Base-by-base conservation (phyloP, 2,888 invertebrate species). In the Scrobipalpa costella region DNA sequence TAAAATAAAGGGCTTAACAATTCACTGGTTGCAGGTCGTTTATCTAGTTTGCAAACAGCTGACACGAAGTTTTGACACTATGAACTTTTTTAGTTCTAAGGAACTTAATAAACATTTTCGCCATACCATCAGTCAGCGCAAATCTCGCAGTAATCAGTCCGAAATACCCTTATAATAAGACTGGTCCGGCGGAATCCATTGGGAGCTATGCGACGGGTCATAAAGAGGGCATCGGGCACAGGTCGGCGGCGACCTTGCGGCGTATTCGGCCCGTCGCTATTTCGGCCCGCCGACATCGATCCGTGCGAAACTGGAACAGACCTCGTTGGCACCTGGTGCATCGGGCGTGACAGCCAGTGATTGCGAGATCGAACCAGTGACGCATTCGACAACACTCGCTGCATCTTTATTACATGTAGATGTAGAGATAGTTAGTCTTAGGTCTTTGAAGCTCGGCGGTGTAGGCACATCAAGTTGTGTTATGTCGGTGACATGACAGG, bases 271-370 rank as follows among this genome's bases (percentile, higher is more conserved):
- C 70, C 65, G 64, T 63, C 64, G 70, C 84, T 88, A 88, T 88
- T 89, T 88, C 81, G 81, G 81, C 67, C 65, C 75, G 73, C 73
- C 79, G 81, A 83, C 84, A 86, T 86, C 84, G 83, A 85, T 84
- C 80, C 80, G 73, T 76, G 75, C 73, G 75, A 77, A 85, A 85
- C 81, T 87, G 79, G 83, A 85, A 83, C 85, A 83, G 76, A 65
- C 81, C 80, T 81, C 83, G 79, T 88, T 88, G 87, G 86, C 88
- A 88, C 83, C 83, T 83, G 61, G 34, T 34, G 61, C 61, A 52
- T 79, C 77, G 47, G 50, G 49, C 62, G 57, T 49, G 60, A 44
- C 74, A 70, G 74, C 77, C 80, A 76, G 76, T 75, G 76, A 83
- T 83, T 85, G 83, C 85, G 78, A 81, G 77, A 81, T 81, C 76